phyloP scores from a whole-genome alignment of 2,888 invertebrate species.

The Drosophila diplacantha region DNA sequence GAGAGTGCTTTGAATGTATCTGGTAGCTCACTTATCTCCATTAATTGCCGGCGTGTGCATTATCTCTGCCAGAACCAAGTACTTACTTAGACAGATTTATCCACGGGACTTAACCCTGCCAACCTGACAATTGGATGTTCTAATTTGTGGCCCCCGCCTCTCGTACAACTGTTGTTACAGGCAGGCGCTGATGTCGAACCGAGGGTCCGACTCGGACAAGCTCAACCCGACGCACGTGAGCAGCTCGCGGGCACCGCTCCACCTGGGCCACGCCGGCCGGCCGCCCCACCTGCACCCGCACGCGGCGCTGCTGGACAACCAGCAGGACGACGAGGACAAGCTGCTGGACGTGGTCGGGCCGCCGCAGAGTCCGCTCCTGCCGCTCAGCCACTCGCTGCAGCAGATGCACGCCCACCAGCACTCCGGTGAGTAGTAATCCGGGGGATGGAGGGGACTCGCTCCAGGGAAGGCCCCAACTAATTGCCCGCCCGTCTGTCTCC shows the following conservation, averaged over 20 bases:
- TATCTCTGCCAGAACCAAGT: not conserved
- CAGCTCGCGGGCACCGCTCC: constrained; percentile 77
- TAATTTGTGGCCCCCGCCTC: constrained; percentile 73
- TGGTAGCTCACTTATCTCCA: no score
- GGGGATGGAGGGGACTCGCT: no score
- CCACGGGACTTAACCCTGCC: no score
- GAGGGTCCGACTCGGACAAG: constrained; percentile 79
- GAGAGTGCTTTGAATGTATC: not conserved
- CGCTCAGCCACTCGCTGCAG: constrained; percentile 78
- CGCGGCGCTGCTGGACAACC: constrained; percentile 75
- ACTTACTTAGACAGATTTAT: not conserved
- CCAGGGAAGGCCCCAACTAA: not conserved
- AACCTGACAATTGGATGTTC: constrained; percentile 74
- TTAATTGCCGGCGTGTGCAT: not conserved
- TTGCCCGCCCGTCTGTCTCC: no score
- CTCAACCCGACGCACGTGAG: constrained; percentile 80
- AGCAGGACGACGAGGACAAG: constrained; percentile 89
- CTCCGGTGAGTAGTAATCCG: constrained; percentile 78
- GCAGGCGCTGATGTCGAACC: constrained; percentile 82
- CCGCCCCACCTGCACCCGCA: constrained; percentile 75
- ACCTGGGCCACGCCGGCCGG: constrained; percentile 77
- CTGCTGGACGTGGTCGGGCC: constrained; percentile 92
- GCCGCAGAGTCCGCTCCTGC: constrained; percentile 87
- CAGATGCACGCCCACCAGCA: constrained; percentile 79
- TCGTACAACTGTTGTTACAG: constrained; percentile 80